phyloP scores from a whole-genome alignment of 2,797 vertebrate species.

The Tapera naevia region DNA sequence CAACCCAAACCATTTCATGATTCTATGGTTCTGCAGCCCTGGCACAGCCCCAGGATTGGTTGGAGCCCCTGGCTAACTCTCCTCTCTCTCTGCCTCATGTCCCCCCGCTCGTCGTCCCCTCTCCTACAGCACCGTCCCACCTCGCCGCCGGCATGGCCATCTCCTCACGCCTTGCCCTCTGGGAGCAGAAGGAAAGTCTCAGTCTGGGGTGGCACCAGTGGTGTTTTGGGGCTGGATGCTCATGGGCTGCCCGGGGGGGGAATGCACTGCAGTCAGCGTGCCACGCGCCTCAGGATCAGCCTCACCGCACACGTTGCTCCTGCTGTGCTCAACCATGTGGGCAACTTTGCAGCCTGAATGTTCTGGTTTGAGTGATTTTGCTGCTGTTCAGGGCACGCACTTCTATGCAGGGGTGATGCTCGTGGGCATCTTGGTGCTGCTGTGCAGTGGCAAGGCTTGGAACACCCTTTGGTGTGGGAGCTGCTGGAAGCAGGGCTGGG shows the following conservation, averaged over 20 bases:
- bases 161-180: slow-evolving; percentile 95
- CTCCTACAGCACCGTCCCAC: background rate
- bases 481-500: rapidly evolving
- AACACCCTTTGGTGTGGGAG: background rate
- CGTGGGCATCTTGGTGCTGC: background rate
- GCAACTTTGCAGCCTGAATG: background rate
- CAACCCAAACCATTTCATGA: too few relatives aligned
- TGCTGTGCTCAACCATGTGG: rapidly evolving
- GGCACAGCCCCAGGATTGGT: background rate
- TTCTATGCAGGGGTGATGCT: background rate
- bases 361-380: rapidly evolving
- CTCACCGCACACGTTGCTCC: rapidly evolving
- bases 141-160: slow-evolving; percentile 85
- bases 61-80: background rate
- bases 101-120: too few relatives aligned
- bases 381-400: rapidly evolving
- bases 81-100: background rate
- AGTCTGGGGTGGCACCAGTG: background rate
- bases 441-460: rapidly evolving
- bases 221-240: background rate
- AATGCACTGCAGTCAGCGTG: background rate
- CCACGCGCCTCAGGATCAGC: rapidly evolving
- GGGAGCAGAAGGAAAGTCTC: slow-evolving; percentile 96
- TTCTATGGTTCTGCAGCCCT: background rate
- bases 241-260: too few relatives aligned